Evolutionary conservation across 1,140 invertebrate species (phyloP), one percentile per base, ranked within the genome.

Genomic region (Pinna nobilis): DNA sequence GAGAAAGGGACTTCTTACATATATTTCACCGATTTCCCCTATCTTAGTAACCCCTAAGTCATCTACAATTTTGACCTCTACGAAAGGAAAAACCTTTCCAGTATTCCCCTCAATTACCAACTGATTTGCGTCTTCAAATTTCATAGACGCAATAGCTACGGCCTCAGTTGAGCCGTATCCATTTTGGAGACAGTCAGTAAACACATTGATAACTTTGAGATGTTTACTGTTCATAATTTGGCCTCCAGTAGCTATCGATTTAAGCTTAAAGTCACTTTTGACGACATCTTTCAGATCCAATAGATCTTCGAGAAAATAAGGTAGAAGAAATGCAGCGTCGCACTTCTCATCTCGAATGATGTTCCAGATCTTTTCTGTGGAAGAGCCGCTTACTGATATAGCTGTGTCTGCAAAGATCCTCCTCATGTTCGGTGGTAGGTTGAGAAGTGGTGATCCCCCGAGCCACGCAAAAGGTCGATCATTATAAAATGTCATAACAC

Each of bases 401-500:
- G 39, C 23, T 20, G 33, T 32, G 15, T 57, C 53, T n/a, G n/a
- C 33, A 59, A 44, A 69, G 3, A 70, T 35, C 9, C 32, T 23
- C 30, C 41, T 33, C 11, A 33, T 44, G 3, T 59, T 59, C 11
- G 49, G 23, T 0, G 15, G 13, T 13, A 70, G 20, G 15, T 4
- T 35, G 0, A 33, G 9, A 23, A 61, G 13, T 11, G 68, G 57
- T 20, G 44, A 51, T 4, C 59, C 59, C 6, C 25, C 47, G 23
- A 35, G 2, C 68, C 68, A 70, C 7, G n/a, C 47, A 41, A 70
- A 70, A n/a, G 68, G 44, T 18, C 47, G 44, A n/a, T 70, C 53
- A 6, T 57, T 53, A 6, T 59, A 33, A 0, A n/a, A 15, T n/a
- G 25, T 35, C n/a, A 25, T 28, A n/a, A n/a, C n/a, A n/a, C n/a